Conservation (phyloP, 1,140 invertebrate genomes). For the Aphaenogaster ashmeadi region DNA sequence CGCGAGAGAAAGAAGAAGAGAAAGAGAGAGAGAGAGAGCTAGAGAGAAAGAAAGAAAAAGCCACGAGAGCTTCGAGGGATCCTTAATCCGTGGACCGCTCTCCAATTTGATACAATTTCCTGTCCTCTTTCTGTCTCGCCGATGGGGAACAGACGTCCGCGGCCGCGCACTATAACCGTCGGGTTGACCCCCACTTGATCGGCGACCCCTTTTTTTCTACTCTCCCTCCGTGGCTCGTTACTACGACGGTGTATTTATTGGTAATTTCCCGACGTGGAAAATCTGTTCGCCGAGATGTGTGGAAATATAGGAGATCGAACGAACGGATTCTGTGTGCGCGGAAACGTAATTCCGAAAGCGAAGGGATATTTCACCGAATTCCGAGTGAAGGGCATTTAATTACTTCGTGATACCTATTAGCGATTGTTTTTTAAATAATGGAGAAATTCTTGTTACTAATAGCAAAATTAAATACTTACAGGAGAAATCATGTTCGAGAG, state of each 20-base stretch:
- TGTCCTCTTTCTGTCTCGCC: conserved; percentile 73
- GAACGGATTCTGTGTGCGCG: neutral
- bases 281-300: conserved; percentile 10
- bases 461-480: neutral
- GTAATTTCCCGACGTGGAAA: conserved; percentile 53
- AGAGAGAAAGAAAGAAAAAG: conserved; percentile 59
- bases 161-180: conserved; percentile 64
- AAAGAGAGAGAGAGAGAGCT: conserved; percentile 48
- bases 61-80: conserved; percentile 74
- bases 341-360: neutral
- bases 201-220: conserved; percentile 62
- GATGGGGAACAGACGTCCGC: conserved; percentile 65
- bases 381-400: conserved; percentile 3
- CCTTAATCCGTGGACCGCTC: conserved; percentile 79
- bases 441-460: neutral
- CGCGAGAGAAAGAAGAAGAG: conserved; percentile 40
- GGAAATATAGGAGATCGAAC: conserved; percentile 29
- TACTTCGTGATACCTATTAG: neutral
- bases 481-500: neutral
- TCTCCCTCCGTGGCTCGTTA: neutral
- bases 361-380: conserved; percentile 9
- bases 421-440: neutral
- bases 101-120: conserved; percentile 83
- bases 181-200: conserved; percentile 69
- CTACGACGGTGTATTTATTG: conserved; percentile 47